Percentiles rank a stretch among this genome's conserved stretches.
These are phyloP conservation scores for Halictus ligatus DNA, from an alignment of 2,888 invertebrate genomes.

Conservation along the genomic window DNA sequence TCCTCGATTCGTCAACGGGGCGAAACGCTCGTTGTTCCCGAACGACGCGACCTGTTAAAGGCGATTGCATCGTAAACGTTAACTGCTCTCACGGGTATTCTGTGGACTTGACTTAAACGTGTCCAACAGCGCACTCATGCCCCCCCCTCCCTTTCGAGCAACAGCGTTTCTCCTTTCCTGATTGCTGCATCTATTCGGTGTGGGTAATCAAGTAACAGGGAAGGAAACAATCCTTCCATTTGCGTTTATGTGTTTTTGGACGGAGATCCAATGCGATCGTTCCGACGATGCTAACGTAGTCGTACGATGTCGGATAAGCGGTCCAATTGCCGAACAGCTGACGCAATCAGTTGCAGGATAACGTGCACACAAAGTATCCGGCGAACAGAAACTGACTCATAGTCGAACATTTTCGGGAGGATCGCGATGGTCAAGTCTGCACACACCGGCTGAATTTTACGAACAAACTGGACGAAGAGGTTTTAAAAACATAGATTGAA, in stretches of 20 bases:
- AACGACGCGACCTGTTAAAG: constrained; percentile 68
- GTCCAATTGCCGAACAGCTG: background rate
- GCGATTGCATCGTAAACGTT: constrained; percentile 76
- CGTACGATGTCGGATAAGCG: background rate
- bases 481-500: background rate
- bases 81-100: constrained; percentile 71
- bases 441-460: background rate
- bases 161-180: constrained; percentile 58
- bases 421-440: background rate
- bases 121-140: constrained; percentile 57
- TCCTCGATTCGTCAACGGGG: constrained; percentile 41
- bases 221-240: constrained; percentile 56
- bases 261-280: constrained; percentile 22
- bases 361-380: background rate
- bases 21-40: constrained; percentile 27
- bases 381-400: background rate
- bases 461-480: background rate
- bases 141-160: background rate
- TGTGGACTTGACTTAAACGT: constrained; percentile 71
- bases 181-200: constrained; percentile 72
- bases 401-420: background rate
- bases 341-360: background rate
- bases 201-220: constrained; percentile 72
- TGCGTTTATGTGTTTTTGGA: constrained; percentile 42
- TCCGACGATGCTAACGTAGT: background rate